phyloP scores from a whole-genome alignment of 2,113 vertebrate species.

The Hyperopisus bebe region DNA sequence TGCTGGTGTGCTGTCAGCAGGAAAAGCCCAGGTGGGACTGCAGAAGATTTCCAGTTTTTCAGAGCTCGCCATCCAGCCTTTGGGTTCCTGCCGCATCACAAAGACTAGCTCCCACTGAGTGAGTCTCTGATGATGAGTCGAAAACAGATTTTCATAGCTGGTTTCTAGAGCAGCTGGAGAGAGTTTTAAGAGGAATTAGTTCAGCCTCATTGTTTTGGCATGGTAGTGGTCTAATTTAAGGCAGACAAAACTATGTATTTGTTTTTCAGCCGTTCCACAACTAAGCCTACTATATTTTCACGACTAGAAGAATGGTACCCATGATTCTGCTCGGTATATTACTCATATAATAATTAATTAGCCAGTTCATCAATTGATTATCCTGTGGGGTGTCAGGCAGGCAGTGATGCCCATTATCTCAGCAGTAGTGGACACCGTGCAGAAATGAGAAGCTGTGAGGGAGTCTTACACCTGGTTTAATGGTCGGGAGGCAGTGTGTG shows the following conservation, averaged over 20 bases:
- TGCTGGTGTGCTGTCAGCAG: background rate
- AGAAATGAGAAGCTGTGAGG: background rate
- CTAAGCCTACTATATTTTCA: background rate
- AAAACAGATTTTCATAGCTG: conserved; percentile 1
- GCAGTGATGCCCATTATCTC: background rate
- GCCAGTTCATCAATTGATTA: background rate
- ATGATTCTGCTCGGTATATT: background rate
- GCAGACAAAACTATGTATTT: conserved; percentile 2
- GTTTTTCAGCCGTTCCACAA: background rate
- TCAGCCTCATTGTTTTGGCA: conserved; percentile 3
- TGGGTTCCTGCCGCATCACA: background rate
- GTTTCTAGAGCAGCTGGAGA: background rate
- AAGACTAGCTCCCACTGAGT: background rate
- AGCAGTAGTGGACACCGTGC: background rate
- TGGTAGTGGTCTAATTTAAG: background rate
- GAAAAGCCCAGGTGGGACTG: background rate
- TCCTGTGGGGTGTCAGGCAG: background rate
- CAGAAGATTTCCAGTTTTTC: background rate
- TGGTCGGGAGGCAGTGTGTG: background rate
- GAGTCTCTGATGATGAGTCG: background rate
- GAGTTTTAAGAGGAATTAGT: conserved; percentile 12
- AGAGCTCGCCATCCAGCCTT: background rate
- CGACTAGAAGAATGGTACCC: background rate
- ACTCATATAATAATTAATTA: background rate
- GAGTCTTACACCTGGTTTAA: background rate